Evolutionary conservation across 2,888 invertebrate species (phyloP).

Genomic region (Troides helena): DNA sequence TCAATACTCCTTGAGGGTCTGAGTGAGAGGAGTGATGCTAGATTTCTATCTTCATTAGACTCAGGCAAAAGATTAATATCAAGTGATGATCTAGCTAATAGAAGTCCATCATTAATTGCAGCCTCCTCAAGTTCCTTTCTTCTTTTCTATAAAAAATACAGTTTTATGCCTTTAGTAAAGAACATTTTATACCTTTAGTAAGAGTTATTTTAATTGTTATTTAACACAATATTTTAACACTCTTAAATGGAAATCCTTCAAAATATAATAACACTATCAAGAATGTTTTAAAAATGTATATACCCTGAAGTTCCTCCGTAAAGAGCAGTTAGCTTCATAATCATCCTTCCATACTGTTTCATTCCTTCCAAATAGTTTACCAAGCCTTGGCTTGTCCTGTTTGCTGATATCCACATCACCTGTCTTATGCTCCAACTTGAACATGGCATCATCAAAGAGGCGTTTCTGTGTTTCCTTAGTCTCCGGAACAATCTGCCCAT

Average conservation of each 20-base stretch:
- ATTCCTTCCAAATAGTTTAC: conserved; percentile 87
- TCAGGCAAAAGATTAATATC: conserved; percentile 90
- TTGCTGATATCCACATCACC: conserved; percentile 87
- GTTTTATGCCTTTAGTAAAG: too few species aligned
- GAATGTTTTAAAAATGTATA: conserved; percentile 38
- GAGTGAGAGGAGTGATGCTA: conserved; percentile 88
- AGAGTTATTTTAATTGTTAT: too few species aligned
- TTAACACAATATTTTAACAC: too few species aligned
- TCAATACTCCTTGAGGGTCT: conserved; percentile 82
- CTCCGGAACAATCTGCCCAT: conserved; percentile 95
- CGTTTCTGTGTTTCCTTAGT: conserved; percentile 94
- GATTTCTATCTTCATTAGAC: conserved; percentile 87
- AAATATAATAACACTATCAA: too few species aligned
- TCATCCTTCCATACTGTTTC: conserved; percentile 94
- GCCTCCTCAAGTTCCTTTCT: conserved; percentile 87
- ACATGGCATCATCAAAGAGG: conserved; percentile 98
- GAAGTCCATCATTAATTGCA: conserved; percentile 83
- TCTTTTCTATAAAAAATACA: conserved; percentile 64
- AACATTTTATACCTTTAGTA: too few species aligned
- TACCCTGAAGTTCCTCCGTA: conserved; percentile 93
- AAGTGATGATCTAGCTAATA: conserved; percentile 88
- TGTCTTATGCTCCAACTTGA: conserved; percentile 94
- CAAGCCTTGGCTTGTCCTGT: conserved; percentile 85
- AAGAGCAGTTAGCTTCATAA: conserved; percentile 92
- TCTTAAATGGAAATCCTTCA: too few species aligned